Base-by-base conservation (phyloP, 2,888 invertebrate species). In the Drosophila lutescens region DNA sequence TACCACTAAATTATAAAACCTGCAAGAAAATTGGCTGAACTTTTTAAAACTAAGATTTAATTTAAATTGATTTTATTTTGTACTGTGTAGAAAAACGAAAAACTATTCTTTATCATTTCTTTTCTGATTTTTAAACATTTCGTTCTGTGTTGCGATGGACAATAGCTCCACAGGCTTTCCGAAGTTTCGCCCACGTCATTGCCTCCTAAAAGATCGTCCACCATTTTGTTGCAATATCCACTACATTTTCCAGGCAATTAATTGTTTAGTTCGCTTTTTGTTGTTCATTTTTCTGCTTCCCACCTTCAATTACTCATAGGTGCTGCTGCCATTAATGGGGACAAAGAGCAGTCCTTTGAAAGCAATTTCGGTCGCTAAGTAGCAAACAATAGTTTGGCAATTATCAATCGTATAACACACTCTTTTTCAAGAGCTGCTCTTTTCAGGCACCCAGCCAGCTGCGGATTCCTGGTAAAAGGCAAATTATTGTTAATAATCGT, bases 351-450 rank as follows among this genome's bases (percentile, higher is more conserved):
- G 66, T 63, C 72, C 65, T 76, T 76, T 68, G 54, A 54, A 55
- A 74, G 53, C 70, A 76, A 80, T 78, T 84, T 75, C 58, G 67
- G 75, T 74, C 80, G 73, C 61, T 65, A 80, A 83, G 74, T 73
- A 72, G 51, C 57, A 57, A 72, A 80, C 83, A 77, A 70, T 73
- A 61, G 63, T 63, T 50, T 63, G 53, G 46, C 70, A 69, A 76
- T 65, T 65, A 77, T 68, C 61, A 66, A 68, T 63, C 59, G 62
- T 70, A 68, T 43, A 56, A 68, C 41, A 36, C 68, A 50, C 69
- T 68, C 54, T 44, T 69, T 44, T 49, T 41, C 20, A 56, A 65
- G 57, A 58, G 63, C 17, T 73, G 53, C 12, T 63, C 73, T 44
- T 49, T 63, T 56, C 15, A 49, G 44, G 12, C 56, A 40, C 13